Conservation (phyloP, 2,113 vertebrate species). For the Azemiops feae region DNA sequence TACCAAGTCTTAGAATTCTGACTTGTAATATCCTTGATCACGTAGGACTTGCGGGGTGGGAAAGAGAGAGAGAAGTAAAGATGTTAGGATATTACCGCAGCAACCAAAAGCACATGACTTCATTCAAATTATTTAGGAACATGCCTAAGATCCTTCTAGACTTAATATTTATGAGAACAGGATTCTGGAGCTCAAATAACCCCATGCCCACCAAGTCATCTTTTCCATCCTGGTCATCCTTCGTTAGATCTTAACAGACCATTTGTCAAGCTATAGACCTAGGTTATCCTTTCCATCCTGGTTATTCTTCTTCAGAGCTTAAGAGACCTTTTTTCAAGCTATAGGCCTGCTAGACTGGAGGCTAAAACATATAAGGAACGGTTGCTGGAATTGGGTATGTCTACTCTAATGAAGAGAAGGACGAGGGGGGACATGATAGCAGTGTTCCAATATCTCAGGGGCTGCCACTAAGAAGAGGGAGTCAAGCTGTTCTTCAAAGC, state of each 20-base stretch:
- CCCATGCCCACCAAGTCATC: not conserved
- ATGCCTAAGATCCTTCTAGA: not conserved
- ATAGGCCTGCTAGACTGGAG: not conserved
- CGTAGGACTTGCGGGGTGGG: not conserved
- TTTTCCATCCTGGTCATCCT: not conserved
- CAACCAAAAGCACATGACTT: too few relatives aligned
- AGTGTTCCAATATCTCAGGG: too few relatives aligned
- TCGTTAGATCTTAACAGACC: not conserved
- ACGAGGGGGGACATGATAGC: too few relatives aligned
- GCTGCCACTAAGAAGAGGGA: too few relatives aligned
- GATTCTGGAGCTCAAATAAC: not conserved
- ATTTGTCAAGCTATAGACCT: not conserved
- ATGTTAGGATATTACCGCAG: not conserved
- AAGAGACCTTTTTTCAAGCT: not conserved
- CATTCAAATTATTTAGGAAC: not conserved
- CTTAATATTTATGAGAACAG: not conserved
- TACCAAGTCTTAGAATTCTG: not conserved
- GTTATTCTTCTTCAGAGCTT: too few relatives aligned
- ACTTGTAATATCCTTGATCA: not conserved
- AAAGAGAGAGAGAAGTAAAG: not conserved
- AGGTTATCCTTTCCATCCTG: not conserved
- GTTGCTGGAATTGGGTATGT: too few relatives aligned
- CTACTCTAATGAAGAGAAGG: too few relatives aligned
- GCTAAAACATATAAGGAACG: too few relatives aligned
- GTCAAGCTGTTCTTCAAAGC: too few relatives aligned